Conservation (phyloP, 2,797 vertebrate genomes). For the Orestias chungarensis region DNA sequence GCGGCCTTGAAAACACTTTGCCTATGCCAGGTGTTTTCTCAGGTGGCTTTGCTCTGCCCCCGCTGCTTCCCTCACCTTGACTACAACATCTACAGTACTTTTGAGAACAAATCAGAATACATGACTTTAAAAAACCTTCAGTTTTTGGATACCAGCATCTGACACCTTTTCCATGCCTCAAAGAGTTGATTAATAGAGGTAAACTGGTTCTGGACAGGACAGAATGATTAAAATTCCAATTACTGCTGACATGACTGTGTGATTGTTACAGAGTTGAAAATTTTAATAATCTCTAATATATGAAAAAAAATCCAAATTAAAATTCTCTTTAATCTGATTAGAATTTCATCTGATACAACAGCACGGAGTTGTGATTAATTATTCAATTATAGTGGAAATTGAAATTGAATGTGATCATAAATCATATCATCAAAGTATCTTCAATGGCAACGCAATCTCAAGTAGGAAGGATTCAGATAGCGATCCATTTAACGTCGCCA, state of each 20-base stretch:
- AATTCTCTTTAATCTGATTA: not conserved
- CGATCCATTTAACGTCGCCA: no score
- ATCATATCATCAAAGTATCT: not conserved
- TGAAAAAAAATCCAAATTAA: no score
- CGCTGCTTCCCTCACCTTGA: constrained; percentile 16
- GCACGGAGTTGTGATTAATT: not conserved
- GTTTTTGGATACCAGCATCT: constrained; percentile 24
- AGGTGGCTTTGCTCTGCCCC: constrained; percentile 32
- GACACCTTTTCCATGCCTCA: constrained; percentile 9
- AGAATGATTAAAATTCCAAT: not conserved
- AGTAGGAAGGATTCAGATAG: no score
- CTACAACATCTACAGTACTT: constrained; percentile 20
- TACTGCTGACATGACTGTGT: not conserved
- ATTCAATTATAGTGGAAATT: not conserved
- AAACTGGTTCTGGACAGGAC: not conserved
- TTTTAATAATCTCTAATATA: not conserved
- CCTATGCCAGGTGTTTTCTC: constrained; percentile 42
- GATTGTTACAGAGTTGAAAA: no score
- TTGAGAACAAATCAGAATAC: constrained; percentile 30
- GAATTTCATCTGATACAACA: not conserved
- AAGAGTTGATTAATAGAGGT: not conserved
- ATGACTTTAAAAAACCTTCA: constrained; percentile 31
- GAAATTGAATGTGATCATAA: not conserved
- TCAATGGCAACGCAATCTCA: no score
- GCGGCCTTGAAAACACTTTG: constrained; percentile 49